Evolutionary conservation across 2,888 invertebrate genomes (phyloP), one percentile per base, ranked within the genome.

Genomic region (Hanleya hanleyi): DNA sequence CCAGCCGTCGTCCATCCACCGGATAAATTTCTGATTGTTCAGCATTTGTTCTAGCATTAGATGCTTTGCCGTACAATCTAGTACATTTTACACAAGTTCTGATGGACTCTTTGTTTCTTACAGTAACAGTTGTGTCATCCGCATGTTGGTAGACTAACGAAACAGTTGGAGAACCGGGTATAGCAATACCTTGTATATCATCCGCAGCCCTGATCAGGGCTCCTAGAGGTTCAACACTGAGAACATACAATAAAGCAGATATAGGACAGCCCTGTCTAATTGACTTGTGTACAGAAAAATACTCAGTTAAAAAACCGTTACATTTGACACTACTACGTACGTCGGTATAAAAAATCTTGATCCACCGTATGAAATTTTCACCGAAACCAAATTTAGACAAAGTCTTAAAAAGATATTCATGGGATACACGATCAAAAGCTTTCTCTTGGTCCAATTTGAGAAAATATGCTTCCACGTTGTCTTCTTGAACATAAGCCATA

Each of bases 261-360:
- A 57, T 57, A 57, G 57, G 57, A 57, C 57, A 57, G 32, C 57
- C 57, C 29, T 57, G 57, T 9, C 57, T 57, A 29, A 57, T 57
- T 18, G 57, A 57, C 29, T 57, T 57, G 15, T 29, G 4, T 15
- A 57, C 7, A 22, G 22, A 15, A 57, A 57, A 57, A 29, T 57
- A 57, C 1, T 57, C 29, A 22, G 57, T 57, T 22, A 57, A 18
- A 57, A 29, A 29, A 15, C 57, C 57, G 32, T 57, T 57, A 57
- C 57, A 57, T 26, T 57, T 57, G 12, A 57, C 29, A 15, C 6
- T 29, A 37, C 64, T 64, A 5, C 37, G 32, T n/a, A 64, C n/a
- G 36, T 64, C 37, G 22, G n/a, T 1, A 35, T 64, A 64, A 37
- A 64, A 4, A n/a, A 64, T 32, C 36, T 26, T 2, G 15, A 64